A percentile compares a stretch with the other conserved stretches of the same genome.
These are phyloP conservation scores for Zingel zingel DNA, from an alignment of 2,113 vertebrate genomes.

Conservation along the genomic window DNA sequence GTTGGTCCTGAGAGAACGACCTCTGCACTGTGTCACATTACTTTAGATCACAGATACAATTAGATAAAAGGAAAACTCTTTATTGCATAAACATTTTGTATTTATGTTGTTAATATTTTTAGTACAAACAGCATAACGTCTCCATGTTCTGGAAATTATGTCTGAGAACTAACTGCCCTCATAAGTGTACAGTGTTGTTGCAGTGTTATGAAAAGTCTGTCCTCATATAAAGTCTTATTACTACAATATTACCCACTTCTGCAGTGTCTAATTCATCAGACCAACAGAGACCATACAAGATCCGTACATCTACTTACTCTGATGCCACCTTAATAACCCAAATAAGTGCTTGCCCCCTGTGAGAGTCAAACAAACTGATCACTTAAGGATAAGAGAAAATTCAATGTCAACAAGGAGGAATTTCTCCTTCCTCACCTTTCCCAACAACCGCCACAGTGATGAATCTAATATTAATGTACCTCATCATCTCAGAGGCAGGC, in stretches of 20 bases:
- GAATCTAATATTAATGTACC: slow-evolving; percentile 60
- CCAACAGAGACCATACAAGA: not conserved
- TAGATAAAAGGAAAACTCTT: slow-evolving; percentile 20
- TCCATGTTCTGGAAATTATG: slow-evolving; percentile 4
- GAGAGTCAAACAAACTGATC: slow-evolving; percentile 34
- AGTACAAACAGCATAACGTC: slow-evolving; percentile 26
- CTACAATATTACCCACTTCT: not conserved
- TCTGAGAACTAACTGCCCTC: slow-evolving; percentile 32
- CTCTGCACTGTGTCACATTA: slow-evolving; percentile 33
- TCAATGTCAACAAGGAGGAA: slow-evolving; percentile 56
- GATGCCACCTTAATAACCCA: not conserved
- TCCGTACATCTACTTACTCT: slow-evolving; percentile 17
- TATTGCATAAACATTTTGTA: slow-evolving; percentile 1
- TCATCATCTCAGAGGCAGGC: slow-evolving; percentile 43
- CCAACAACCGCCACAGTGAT: slow-evolving; percentile 39
- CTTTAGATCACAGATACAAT: slow-evolving; percentile 29
- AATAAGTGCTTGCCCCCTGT: slow-evolving; percentile 13
- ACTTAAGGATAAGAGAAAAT: slow-evolving; percentile 24
- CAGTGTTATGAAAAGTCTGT: slow-evolving; percentile 3
- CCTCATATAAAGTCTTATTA: slow-evolving; percentile 10
- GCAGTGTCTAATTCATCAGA: slow-evolving; percentile 21
- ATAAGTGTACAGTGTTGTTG: not conserved
- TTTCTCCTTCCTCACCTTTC: slow-evolving; percentile 31
- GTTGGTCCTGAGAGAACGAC: slow-evolving; percentile 38
- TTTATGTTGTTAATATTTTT: slow-evolving; percentile 39